These are phyloP conservation scores for Rhyzopertha dominica DNA, from an alignment of 1,140 invertebrate species.

Conservation along the genomic window DNA sequence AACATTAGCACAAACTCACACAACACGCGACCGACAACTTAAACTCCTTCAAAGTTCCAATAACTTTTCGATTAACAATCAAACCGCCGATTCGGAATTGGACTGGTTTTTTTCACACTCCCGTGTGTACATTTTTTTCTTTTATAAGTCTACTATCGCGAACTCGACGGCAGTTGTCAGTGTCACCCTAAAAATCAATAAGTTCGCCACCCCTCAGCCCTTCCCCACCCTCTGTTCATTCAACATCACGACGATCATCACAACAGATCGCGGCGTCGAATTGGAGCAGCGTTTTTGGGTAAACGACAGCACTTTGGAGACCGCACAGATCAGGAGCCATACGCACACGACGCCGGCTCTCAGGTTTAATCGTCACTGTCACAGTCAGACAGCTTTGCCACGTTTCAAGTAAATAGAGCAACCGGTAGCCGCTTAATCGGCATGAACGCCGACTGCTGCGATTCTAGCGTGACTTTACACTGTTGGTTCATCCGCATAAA, in stretches of 20 bases:
- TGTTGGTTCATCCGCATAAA: constrained; percentile 34
- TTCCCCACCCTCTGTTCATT: constrained; percentile 44
- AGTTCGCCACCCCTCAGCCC: constrained; percentile 51
- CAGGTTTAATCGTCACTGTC: constrained; percentile 15
- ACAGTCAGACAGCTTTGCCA: constrained; percentile 30
- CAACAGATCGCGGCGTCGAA: constrained; percentile 30
- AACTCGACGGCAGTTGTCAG: constrained; percentile 52
- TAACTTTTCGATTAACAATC: constrained; percentile 11
- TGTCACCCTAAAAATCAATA: constrained; percentile 66
- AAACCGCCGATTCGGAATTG: constrained; percentile 20
- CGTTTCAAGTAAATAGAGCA: constrained; percentile 35
- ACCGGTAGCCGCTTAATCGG: constrained; percentile 32
- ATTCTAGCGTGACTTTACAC: constrained; percentile 34
- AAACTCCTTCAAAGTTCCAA: constrained; percentile 17
- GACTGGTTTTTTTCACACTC: constrained; percentile 31
- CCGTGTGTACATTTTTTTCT: constrained; percentile 45
- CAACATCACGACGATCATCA: constrained; percentile 39
- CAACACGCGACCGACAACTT: constrained; percentile 7
- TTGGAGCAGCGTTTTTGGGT: constrained; percentile 13
- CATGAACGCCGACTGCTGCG: constrained; percentile 18
- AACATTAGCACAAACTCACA: constrained; percentile 16
- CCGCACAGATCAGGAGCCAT: not conserved
- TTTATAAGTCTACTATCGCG: constrained; percentile 49
- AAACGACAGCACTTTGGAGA: not conserved
- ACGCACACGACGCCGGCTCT: not conserved